A percentile compares a stretch with the other conserved stretches of the same genome.
Evolutionary conservation across 2,797 vertebrate species (phyloP).

Genomic region (Siniperca scherzeri): DNA sequence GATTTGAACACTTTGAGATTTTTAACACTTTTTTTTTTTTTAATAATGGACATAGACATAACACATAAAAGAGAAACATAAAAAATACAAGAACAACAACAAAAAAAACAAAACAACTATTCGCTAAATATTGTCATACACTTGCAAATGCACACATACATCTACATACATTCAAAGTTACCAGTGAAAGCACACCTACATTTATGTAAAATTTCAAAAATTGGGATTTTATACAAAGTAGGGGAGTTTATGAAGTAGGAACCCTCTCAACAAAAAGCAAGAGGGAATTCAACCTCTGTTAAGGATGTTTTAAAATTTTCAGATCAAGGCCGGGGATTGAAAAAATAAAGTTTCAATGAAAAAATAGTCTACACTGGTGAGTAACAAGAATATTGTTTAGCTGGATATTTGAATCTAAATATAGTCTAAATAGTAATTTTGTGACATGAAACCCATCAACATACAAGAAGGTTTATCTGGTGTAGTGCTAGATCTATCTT

Average conservation of each 20-base stretch:
- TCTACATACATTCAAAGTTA: not conserved
- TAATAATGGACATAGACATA: not conserved
- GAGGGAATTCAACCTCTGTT: too few species aligned
- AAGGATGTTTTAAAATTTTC: too few species aligned
- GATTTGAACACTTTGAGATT: not conserved
- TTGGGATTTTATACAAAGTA: not conserved
- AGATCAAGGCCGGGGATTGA: too few species aligned
- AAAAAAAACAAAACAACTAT: not conserved
- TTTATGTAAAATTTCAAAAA: not conserved
- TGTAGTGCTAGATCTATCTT: not conserved
- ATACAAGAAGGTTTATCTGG: not conserved
- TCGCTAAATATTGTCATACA: not conserved
- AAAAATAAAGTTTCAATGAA: too few species aligned
- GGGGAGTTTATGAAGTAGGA: too few species aligned
- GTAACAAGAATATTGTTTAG: not conserved
- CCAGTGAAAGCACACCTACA: not conserved
- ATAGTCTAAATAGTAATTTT: not conserved
- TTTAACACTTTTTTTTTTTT: not conserved
- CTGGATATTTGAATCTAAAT: too few species aligned
- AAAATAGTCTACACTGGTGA: not conserved
- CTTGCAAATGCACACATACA: not conserved
- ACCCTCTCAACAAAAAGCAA: too few species aligned
- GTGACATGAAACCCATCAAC: not conserved
- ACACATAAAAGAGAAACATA: not conserved
- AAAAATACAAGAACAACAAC: not conserved